These are phyloP conservation scores for Crocallis elinguaria DNA, from an alignment of 2,888 invertebrate species.

Conservation along the genomic window DNA sequence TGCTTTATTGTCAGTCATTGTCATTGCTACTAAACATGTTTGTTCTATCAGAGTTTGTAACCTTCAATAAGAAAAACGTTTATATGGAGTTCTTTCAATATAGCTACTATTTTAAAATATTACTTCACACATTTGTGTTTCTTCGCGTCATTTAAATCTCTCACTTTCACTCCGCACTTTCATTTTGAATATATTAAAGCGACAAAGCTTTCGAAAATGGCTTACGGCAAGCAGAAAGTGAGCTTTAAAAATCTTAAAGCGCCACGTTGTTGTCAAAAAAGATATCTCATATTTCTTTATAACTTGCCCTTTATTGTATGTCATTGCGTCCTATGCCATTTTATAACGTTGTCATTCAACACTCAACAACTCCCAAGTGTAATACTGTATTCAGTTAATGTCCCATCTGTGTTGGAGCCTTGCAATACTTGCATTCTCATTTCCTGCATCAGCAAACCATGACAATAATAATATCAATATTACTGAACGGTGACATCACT, in stretches of 20 bases:
- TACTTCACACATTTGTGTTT: conserved; percentile 38
- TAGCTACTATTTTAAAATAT: conserved; percentile 14
- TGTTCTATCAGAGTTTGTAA: background rate
- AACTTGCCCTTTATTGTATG: too few species aligned
- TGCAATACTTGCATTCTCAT: background rate
- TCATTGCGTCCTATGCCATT: too few species aligned
- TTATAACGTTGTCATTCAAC: too few species aligned
- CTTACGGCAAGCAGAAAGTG: background rate
- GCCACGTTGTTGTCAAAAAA: background rate
- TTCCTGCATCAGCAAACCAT: background rate
- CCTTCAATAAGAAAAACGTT: conserved; percentile 4
- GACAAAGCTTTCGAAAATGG: conserved; percentile 55
- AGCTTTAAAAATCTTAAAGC: background rate
- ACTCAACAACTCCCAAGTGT: too few species aligned
- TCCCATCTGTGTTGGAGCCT: background rate
- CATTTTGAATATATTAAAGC: conserved; percentile 60
- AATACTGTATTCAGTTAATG: background rate
- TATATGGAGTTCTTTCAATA: conserved; percentile 7
- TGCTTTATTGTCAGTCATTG: background rate
- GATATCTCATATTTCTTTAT: too few species aligned
- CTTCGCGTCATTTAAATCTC: conserved; percentile 60
- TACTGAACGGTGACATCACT: conserved; percentile 18
- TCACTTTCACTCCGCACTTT: conserved; percentile 69
- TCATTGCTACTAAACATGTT: background rate
- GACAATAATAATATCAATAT: background rate